A percentile compares a stretch with the other conserved stretches of the same genome.
These are phyloP conservation scores for Amiota mariae DNA, from an alignment of 2,888 invertebrate species.

Conservation along the genomic window DNA sequence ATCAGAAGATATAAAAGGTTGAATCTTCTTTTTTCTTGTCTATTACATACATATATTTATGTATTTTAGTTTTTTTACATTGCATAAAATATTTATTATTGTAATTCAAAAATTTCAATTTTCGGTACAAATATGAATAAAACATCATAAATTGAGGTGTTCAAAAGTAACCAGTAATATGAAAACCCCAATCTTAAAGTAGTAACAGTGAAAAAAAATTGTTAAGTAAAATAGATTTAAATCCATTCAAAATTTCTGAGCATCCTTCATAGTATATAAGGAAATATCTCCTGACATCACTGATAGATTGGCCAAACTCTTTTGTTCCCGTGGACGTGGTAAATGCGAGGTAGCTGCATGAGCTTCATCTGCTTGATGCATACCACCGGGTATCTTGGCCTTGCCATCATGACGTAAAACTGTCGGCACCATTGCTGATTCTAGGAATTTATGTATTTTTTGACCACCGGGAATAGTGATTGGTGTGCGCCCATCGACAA, in stretches of 20 bases:
- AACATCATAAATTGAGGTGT: too few relatives aligned
- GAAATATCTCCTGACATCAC: slow-evolving; percentile 73
- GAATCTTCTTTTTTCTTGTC: too few relatives aligned
- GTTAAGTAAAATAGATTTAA: too few relatives aligned
- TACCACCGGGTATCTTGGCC: slow-evolving; percentile 56
- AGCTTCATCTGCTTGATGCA: slow-evolving; percentile 15
- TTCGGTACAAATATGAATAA: too few relatives aligned
- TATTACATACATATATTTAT: too few relatives aligned
- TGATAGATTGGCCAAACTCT: slow-evolving; percentile 72
- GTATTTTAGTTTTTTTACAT: too few relatives aligned
- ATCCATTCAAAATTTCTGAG: slow-evolving; percentile 66
- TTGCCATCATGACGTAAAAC: slow-evolving; percentile 72
- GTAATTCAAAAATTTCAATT: too few relatives aligned
- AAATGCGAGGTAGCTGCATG: slow-evolving; percentile 37
- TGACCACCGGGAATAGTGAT: slow-evolving; percentile 70
- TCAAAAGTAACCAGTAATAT: too few relatives aligned
- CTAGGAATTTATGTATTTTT: slow-evolving; percentile 69
- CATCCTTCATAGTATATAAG: slow-evolving; percentile 73
- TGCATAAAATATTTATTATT: too few relatives aligned
- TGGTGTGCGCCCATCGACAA: slow-evolving; percentile 70
- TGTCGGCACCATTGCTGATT: slow-evolving; percentile 64
- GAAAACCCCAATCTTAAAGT: too few relatives aligned
- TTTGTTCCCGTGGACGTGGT: slow-evolving; percentile 47
- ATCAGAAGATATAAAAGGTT: too few relatives aligned
- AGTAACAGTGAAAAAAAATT: too few relatives aligned